Base-by-base conservation (phyloP, 2,888 invertebrate species). In the Bruchidius siliquastri region DNA sequence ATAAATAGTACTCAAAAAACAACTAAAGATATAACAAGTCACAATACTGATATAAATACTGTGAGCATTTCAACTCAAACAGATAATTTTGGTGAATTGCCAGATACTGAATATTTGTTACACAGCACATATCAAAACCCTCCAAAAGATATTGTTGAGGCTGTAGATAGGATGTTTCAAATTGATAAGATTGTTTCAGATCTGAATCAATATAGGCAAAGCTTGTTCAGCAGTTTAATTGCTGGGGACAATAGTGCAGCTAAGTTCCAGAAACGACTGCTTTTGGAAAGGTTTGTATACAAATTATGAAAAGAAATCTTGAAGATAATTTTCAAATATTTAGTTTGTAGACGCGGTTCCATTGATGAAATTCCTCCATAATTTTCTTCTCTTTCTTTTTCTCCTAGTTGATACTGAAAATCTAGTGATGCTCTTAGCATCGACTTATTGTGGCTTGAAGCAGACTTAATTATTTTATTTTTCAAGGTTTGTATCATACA, bases 131-230 rank as follows among this genome's bases (percentile, higher is more conserved):
- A 75, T 72, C 68, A 22, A 21, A 4, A 68, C 21, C n/a, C 70
- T 2, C 76, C 79, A 10, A 72, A 30, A 68, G 71, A 73, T 69
- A 67, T 79, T 21, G 32, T 71, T 49, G 76, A 75, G 20, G 78
- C 79, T 67, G 69, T 80, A 13, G 67, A 74, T 20, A 75, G 77
- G 70, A 80, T 82, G 79, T 69, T 79, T 26, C 73, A 78, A 68
- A 80, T 84, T 67, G 83, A 84, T 77, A 74, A 77, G 67, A 82
- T 81, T 74, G 80, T 84, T 72, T 75, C 74, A 71, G 76, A 80
- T 70, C 75, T 84, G 21, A 79, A 79, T 13, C 76, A 79, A 70
- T 78, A 81, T 68, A 77, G 82, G 26, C 79, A 80, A 69, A 71
- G 72, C 30, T 73, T 81, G 67, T 80, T 78, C 79, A 75, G 73